A percentile compares a stretch with the other conserved stretches of the same genome.
These are phyloP conservation scores for Brachyhypopomus occidentalis DNA, from an alignment of 2,113 vertebrate genomes.

Conservation along the genomic window DNA sequence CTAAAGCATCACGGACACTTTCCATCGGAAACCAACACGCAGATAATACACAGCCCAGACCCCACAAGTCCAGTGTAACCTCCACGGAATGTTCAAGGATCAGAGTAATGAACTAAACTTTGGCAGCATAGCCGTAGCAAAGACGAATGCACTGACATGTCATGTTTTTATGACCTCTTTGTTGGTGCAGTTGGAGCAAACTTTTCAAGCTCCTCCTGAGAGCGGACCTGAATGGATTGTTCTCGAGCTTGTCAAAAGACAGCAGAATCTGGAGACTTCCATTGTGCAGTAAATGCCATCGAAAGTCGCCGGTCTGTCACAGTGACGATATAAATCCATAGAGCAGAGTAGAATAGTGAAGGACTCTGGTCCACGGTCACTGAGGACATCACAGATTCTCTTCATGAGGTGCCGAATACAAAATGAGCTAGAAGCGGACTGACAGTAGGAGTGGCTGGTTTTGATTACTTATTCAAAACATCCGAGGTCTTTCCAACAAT, in stretches of 20 bases:
- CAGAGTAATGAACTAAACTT: no score
- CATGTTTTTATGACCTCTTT: background rate
- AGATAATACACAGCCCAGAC: no score
- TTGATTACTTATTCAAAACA: background rate
- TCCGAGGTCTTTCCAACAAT: no score
- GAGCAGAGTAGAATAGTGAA: conserved; percentile 15
- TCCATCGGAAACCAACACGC: no score
- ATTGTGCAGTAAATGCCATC: conserved; percentile 38
- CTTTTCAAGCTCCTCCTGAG: background rate
- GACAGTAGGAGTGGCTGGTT: background rate
- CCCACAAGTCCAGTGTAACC: no score
- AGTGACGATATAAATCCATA: conserved; percentile 4
- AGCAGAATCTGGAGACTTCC: background rate
- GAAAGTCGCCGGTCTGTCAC: conserved; percentile 20
- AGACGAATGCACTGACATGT: no score
- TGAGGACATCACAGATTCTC: conserved; percentile 9
- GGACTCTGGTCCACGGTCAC: background rate
- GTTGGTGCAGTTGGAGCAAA: background rate
- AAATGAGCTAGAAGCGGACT: conserved; percentile 22
- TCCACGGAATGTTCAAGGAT: no score
- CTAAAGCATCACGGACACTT: no score
- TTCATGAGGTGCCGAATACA: conserved; percentile 1
- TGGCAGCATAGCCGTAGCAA: no score
- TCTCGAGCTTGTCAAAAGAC: conserved; percentile 1
- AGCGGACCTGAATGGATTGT: background rate